Evolutionary conservation across 2,888 invertebrate genomes (phyloP), one percentile per base, ranked within the genome.

Genomic region (Plagiodera versicolora): DNA sequence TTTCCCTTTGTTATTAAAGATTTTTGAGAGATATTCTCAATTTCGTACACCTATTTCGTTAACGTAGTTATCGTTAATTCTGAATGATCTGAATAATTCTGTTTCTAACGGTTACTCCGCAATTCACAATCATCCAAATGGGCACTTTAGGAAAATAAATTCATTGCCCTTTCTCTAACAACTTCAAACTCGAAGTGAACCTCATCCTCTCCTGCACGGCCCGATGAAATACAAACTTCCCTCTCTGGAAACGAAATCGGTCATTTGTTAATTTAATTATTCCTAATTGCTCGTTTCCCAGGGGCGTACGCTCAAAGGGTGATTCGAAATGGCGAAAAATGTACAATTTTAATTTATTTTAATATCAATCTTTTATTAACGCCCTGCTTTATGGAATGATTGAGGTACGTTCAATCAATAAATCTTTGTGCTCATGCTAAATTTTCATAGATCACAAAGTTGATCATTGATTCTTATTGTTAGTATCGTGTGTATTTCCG

Each of bases 211-310:
- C 14, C 11, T 39, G 39, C 39, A 39, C 39, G 39, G 14, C 39
- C 39, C 39, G 39, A 39, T 39, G 39, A 39, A 39, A 39, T 39
- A 39, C 39, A n/a, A 39, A 39, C 39, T 39, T 39, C 39, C 14
- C n/a, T 39, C 39, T n/a, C 11, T 14, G 50, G 17, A 51, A 18
- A 30, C 35, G 50, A 30, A 51, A 18, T 65, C 58, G 55, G 51
- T 60, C 62, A 65, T 65, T 65, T 65, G 56, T 52, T 48, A 48
- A 65, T 65, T 65, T 60, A 53, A 63, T 65, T 62, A 63, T 54
- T 50, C 35, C 50, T 60, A 60, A 63, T 65, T 65, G 60, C 62
- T 24, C 28, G 51, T 57, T 54, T 56, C 59, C 53, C 30, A 17
- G 49, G 17, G 32, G 9, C 32, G 32, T 32, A 32, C 32, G 32